Percentiles rank a stretch among this genome's conserved stretches.
phyloP scores from a whole-genome alignment of 2,797 vertebrate species.

The Mormyrus hasselquistii region DNA sequence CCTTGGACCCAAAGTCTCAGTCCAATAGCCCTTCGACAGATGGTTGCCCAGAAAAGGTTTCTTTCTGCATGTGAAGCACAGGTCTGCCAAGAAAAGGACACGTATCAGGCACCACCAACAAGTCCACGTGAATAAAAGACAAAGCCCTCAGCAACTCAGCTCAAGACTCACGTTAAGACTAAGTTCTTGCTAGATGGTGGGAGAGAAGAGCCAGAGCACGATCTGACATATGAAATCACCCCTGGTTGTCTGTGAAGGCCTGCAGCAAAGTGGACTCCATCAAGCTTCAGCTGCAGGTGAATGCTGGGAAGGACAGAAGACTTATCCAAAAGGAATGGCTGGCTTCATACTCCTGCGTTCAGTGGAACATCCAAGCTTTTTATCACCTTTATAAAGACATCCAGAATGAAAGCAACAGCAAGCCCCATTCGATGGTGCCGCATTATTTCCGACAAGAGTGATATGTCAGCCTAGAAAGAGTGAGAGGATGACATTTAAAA shows the following conservation, averaged over 20 bases:
- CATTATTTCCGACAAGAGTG: slow-evolving; percentile 3
- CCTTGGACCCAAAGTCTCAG: background rate
- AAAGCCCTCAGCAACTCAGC: background rate
- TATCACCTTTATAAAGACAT: background rate
- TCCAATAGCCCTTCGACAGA: background rate
- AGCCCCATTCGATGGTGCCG: background rate
- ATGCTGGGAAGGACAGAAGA: background rate
- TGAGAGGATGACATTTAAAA: slow-evolving; percentile 19
- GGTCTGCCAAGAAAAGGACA: background rate
- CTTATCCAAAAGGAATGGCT: background rate
- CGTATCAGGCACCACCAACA: background rate
- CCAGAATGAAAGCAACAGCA: background rate
- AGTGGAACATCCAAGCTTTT: background rate
- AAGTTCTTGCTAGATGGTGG: background rate
- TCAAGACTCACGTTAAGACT: background rate
- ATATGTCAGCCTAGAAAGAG: background rate
- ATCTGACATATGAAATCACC: background rate
- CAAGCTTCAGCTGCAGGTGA: background rate
- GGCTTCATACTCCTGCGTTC: background rate
- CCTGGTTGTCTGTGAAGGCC: background rate
- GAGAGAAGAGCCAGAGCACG: background rate
- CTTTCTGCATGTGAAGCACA: background rate
- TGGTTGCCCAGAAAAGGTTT: background rate
- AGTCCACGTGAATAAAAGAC: background rate
- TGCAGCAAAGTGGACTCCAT: background rate